Evolutionary conservation across 92 coral and sea anemone species (phyloP).

Genomic region (Bergia puertoricense): DNA sequence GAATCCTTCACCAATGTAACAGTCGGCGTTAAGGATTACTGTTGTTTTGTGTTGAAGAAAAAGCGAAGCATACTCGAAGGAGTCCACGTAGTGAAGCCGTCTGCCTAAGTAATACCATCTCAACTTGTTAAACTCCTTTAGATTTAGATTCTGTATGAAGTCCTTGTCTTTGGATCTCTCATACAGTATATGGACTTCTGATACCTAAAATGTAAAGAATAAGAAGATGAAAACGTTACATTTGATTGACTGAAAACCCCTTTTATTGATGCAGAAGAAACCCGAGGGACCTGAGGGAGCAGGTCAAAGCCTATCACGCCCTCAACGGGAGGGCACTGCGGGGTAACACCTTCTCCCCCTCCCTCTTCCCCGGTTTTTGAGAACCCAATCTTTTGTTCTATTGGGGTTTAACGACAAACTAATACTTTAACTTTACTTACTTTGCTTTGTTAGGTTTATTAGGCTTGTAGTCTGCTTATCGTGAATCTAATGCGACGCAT

Average conservation of each 20-base stretch:
- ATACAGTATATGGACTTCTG: conserved; percentile 56
- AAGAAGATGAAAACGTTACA: neutral
- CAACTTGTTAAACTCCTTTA: conserved; percentile 50
- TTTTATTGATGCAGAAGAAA: too few relatives aligned
- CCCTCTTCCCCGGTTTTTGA: too few relatives aligned
- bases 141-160: conserved; percentile 51
- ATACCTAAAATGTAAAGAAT: conserved; percentile 48
- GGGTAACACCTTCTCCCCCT: too few relatives aligned
- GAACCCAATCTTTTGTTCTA: too few relatives aligned
- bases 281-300: too few relatives aligned
- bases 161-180: conserved; percentile 48
- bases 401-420: too few relatives aligned
- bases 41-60: conserved; percentile 59
- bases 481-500: too few relatives aligned
- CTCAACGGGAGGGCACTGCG: too few relatives aligned
- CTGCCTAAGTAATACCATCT: conserved; percentile 48
- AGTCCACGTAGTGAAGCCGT: conserved; percentile 85
- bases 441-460: too few relatives aligned
- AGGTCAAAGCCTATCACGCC: too few relatives aligned
- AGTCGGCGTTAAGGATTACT: conserved; percentile 83
- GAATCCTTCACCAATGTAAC: conserved; percentile 84
- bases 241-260: neutral
- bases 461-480: too few relatives aligned
- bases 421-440: too few relatives aligned
- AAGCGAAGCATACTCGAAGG: conserved; percentile 73